Evolutionary conservation across 2,888 invertebrate species (phyloP), one percentile per base, ranked within the genome.

Genomic region (Drosophila dives): DNA sequence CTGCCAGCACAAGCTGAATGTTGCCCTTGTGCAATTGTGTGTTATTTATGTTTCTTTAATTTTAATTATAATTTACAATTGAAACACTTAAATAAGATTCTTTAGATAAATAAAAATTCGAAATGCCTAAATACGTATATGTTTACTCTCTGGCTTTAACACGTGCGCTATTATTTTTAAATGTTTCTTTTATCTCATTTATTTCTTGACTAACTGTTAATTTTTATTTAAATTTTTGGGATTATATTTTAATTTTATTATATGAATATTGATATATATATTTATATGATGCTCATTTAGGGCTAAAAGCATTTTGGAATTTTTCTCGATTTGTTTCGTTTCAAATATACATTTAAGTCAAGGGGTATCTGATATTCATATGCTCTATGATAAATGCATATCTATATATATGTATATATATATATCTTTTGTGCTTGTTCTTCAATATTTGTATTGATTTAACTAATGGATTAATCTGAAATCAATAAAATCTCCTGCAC

Each of bases 11-110:
- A 81, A 75, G 85, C 65, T 67, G 74, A 69, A 67, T 55, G 71
- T 45, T 56, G 60, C 49, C 23, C 36, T 53, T 53, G 75, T 69
- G 68, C 60, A 50, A 54, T 38, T 61, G 66, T 78, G 55, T 62
- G 45, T 78, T 55, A 50, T 34, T 62, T 69, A 62, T 66, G 56
- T 60, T 63, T 72, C 59, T 49, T 68, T 55, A 55, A 48, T 64
- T 65, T 72, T 75, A 83, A 68, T 68, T 80, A 74, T 76, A 84
- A 85, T 85, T 80, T 85, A 87, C 85, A 85, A 64, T 82, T 86
- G 80, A 85, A 85, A 85, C 85, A 85, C 87, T 85, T 85, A 87
- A 69, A 36, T 20, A 42, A 42, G 63, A 65, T 77, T 56, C 55
- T 70, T 80, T 58, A 73, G 70, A 79, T 86, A 80, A 81, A 81